phyloP scores from a whole-genome alignment of 2,113 vertebrate genomes.

The Tenebrosternarchus preto region DNA sequence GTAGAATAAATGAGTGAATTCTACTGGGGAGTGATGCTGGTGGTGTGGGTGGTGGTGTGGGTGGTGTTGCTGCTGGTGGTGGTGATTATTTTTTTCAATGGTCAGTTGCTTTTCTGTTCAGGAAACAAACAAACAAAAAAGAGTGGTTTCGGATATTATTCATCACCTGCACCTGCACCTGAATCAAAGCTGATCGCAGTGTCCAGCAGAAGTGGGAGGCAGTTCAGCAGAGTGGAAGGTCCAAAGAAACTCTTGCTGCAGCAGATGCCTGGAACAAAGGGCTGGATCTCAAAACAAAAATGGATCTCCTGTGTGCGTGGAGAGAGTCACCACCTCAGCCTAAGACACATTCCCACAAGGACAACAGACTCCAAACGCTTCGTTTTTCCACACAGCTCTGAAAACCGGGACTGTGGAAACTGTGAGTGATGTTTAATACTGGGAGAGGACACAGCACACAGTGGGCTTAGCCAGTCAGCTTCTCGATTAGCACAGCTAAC shows the following conservation, averaged over 20 bases:
- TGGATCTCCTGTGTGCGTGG: constrained; percentile 75
- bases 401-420: too few relatives aligned
- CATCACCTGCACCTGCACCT: constrained; percentile 63
- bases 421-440: not conserved
- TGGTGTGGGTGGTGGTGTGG: too few relatives aligned
- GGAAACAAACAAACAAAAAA: constrained; percentile 61
- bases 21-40: too few relatives aligned
- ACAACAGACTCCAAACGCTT: too few relatives aligned
- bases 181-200: constrained; percentile 75
- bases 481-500: not conserved
- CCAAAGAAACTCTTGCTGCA: constrained; percentile 66
- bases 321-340: constrained; percentile 64
- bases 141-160: constrained; percentile 67
- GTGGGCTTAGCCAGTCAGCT: not conserved
- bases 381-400: too few relatives aligned
- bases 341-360: constrained; percentile 51
- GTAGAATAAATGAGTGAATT: constrained; percentile 18
- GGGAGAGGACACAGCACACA: not conserved
- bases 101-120: too few relatives aligned
- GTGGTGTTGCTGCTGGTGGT: too few relatives aligned
- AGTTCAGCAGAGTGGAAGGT: constrained; percentile 60
- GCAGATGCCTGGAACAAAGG: constrained; percentile 53
- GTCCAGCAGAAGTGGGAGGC: constrained; percentile 73
- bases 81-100: too few relatives aligned
- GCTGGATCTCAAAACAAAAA: constrained; percentile 66